These are phyloP conservation scores for Phodopus roborovskii DNA, from an alignment of 2,113 vertebrate species.

Conservation along the genomic window DNA sequence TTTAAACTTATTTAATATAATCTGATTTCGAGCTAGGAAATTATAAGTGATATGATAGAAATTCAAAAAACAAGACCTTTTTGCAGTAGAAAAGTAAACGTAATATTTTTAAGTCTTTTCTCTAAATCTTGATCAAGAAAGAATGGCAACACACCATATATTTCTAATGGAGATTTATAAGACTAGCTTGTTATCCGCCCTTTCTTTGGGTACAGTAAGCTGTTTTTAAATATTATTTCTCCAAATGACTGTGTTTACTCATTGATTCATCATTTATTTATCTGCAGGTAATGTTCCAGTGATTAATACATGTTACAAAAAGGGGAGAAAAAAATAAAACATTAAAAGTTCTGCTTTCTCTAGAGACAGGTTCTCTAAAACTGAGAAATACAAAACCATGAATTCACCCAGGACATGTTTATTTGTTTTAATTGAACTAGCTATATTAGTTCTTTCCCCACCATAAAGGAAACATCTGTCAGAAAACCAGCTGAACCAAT, in stretches of 20 bases:
- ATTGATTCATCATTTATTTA: constrained; percentile 12
- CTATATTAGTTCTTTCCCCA: constrained; percentile 58
- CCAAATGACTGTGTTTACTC: neutral
- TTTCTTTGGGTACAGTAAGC: neutral
- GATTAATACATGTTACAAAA: neutral
- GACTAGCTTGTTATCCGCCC: neutral
- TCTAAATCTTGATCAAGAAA: neutral
- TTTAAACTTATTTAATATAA: neutral
- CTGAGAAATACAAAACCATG: constrained; percentile 41
- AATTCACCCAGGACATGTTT: neutral
- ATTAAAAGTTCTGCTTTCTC: neutral
- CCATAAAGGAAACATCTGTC: constrained; percentile 73
- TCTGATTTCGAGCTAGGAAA: neutral
- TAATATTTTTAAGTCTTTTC: constrained; percentile 7
- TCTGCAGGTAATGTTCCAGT: neutral
- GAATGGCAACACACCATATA: neutral
- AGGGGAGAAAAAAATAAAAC: neutral
- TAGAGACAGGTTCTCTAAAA: constrained; percentile 30
- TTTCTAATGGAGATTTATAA: neutral
- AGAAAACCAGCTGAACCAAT: constrained; percentile 70
- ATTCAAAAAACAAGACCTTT: neutral
- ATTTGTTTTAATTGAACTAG: constrained; percentile 55
- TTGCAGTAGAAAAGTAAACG: neutral
- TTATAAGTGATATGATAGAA: neutral
- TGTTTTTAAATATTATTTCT: constrained; percentile 35